phyloP scores from a whole-genome alignment of 2,888 invertebrate species.

The Diabrotica balteata region DNA sequence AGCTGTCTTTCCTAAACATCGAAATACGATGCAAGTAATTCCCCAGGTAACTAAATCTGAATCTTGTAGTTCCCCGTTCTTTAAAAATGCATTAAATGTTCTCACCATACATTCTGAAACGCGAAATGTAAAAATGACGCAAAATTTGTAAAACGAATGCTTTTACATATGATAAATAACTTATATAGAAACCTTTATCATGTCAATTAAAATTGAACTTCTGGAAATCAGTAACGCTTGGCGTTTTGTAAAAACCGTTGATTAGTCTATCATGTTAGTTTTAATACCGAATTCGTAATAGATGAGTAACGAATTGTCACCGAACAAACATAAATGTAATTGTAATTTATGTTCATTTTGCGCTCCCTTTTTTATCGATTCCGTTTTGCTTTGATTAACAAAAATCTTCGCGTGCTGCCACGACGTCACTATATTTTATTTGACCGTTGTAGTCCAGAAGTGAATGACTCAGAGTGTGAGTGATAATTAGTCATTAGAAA shows the following conservation, averaged over 20 bases:
- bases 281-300: slow-evolving; percentile 13
- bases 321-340: slow-evolving; percentile 8
- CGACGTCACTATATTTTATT: slow-evolving; percentile 6
- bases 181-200: background rate
- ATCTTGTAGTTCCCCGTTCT: too few relatives aligned
- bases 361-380: slow-evolving; percentile 8
- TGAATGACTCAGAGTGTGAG: slow-evolving; percentile 15
- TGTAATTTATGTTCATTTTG: slow-evolving; percentile 8
- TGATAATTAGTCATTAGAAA: slow-evolving; percentile 21
- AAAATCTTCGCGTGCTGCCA: slow-evolving; percentile 19
- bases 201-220: slow-evolving; percentile 24
- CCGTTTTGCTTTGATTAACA: slow-evolving; percentile 6
- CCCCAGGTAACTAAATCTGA: too few relatives aligned
- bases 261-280: slow-evolving; percentile 21
- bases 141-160: too few relatives aligned
- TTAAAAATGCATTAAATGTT: too few relatives aligned
- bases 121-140: too few relatives aligned
- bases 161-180: too few relatives aligned
- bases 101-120: too few relatives aligned
- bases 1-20: too few relatives aligned
- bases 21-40: too few relatives aligned
- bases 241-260: slow-evolving; percentile 10
- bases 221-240: slow-evolving; percentile 16
- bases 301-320: slow-evolving; percentile 13
- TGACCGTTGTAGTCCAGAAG: background rate